Evolutionary conservation across 2,888 invertebrate genomes (phyloP).

Genomic region (Synanthedon tipuliformis): DNA sequence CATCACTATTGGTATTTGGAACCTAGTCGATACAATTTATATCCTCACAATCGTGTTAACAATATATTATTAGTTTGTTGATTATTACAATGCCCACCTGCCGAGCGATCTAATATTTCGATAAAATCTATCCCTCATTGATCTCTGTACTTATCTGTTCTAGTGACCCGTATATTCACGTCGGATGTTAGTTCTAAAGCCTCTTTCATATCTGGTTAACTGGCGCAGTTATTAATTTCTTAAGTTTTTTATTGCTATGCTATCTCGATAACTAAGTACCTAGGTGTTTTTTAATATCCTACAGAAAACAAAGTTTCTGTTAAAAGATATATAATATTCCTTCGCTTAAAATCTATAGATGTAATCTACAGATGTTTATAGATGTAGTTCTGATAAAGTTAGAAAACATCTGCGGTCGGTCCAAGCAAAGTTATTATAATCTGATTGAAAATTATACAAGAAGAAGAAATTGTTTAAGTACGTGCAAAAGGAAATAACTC

Average conservation of each 20-base stretch:
- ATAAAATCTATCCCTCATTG: constrained; percentile 40
- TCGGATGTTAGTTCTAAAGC: constrained; percentile 32
- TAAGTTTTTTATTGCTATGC: constrained; percentile 13
- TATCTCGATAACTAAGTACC: constrained; percentile 19
- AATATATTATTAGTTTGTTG: constrained; percentile 12
- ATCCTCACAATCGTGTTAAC: too few relatives aligned
- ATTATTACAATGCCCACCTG: constrained; percentile 42
- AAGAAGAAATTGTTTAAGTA: constrained; percentile 4
- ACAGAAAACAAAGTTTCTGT: neutral
- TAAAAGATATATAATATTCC: too few relatives aligned
- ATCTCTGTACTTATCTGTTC: constrained; percentile 37
- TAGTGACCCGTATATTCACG: constrained; percentile 47
- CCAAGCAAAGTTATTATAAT: too few relatives aligned
- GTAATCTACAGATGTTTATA: too few relatives aligned
- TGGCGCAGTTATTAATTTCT: constrained; percentile 20
- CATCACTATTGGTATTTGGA: too few relatives aligned
- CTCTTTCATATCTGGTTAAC: constrained; percentile 24
- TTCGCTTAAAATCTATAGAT: too few relatives aligned
- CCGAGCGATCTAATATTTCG: constrained; percentile 51
- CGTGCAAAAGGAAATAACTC: constrained; percentile 10
- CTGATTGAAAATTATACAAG: neutral
- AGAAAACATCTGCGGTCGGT: too few relatives aligned
- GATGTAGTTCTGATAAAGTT: neutral
- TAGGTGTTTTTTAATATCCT: neutral
- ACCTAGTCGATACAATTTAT: too few relatives aligned